Evolutionary conservation across 2,888 invertebrate species (phyloP), one percentile per base, ranked within the genome.

Genomic region (Mamestra brassicae): DNA sequence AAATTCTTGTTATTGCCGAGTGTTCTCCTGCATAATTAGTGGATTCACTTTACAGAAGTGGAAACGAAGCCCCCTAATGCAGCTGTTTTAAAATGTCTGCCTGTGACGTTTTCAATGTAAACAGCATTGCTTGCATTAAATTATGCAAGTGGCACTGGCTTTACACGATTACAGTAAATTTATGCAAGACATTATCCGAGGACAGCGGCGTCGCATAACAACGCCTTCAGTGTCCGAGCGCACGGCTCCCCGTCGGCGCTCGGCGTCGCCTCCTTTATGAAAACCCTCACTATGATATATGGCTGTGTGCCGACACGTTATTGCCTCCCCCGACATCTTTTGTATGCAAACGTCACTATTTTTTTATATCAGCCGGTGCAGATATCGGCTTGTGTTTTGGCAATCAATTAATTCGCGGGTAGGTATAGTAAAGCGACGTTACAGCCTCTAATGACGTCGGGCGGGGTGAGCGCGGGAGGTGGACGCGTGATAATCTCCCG

Each of bases 161-260:
- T 94, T 93, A 93, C 92, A 91, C 93, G 95, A 95, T 96, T 95
- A 95, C 89, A 93, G 92, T 92, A 92, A 96, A 96, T 96, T 95
- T 95, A 96, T 96, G 95, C 95, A 94, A 96, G 95, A 95, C 94
- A 95, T 96, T 95, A 96, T 94, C 94, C 93, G 92, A 94, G 94
- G 94, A 94, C 93, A 93, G 92, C 91, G 92, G 91, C 92, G 94
- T 94, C 92, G 95, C 94, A 95, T 95, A 95, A 96, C 94, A 95
- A 93, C 95, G 95, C 95, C 95, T 94, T 93, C 93, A 92, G 94
- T 94, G 96, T 95, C 96, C 95, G 90, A 95, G 91, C 90, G 89
- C 89, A 85, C 82, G 83, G 89, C 88, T 87, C 86, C 90, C 78
- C 82, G 80, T 58, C 79, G 82, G 68, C 82, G 90, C 89, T 50